Evolutionary conservation across 2,113 vertebrate genomes (phyloP), one percentile per base, ranked within the genome.

Genomic region (Pampusana beccarii): DNA sequence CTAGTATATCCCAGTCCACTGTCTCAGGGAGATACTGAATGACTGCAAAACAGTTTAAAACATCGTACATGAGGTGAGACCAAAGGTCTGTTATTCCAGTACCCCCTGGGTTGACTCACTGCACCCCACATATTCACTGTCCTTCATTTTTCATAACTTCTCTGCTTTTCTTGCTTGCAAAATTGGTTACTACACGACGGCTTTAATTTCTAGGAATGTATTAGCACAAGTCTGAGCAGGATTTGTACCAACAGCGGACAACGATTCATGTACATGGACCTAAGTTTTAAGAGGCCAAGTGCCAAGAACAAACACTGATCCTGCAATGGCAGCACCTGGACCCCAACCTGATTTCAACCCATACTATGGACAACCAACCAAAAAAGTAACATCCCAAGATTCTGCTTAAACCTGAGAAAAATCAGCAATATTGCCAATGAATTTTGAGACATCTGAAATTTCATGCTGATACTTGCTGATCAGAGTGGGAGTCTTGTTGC

Each of bases 191-290:
- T 83, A 40, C 33, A 16, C 0, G 18, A 20, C 42, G 48, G 11
- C 16, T 77, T 72, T 77, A 11, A 50, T 57, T 81, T 69, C 29
- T 42, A 67, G 64, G 23, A 70, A 77, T 1, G 23, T 10, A 7
- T 57, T 42, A 80, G 33, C 44, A 65, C 33, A 36, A 26, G 38
- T 19, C 44, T 38, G 60, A 64, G 29, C 31, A 25, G 50, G 51
- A 54, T 42, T 51, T 34, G 38, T 54, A 40, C 40, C 61, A 50
- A 38, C 7, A 61, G 24, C 5, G 60, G 34, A 31, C 28, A 42
- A 50, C 25, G 38, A 44, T 13, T 25, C 26, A 25, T 6, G 4
- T 5, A 26, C 2, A 1, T 5, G 19, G 31, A 48, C 16, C 0
- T 6, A 56, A 67, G 25, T 58, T 48, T 42, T 48, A 67, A 61